Evolutionary conservation across 2,113 vertebrate species (phyloP).

Genomic region (Pitta sordida): DNA sequence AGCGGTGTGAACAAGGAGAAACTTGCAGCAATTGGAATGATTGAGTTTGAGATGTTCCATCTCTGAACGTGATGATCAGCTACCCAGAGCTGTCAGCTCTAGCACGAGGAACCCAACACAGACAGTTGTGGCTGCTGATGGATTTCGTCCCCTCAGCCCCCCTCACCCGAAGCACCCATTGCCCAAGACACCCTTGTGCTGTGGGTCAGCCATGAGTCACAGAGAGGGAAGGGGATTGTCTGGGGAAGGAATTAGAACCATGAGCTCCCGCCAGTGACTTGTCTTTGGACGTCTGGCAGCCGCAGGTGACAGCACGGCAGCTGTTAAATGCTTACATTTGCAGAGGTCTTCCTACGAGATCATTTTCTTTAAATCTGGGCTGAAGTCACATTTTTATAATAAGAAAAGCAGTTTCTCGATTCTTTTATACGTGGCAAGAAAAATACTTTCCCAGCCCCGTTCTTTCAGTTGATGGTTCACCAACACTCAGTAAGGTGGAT

Average conservation of each 20-base stretch:
- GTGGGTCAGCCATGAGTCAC: background rate
- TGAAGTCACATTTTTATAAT: background rate
- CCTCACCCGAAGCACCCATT: background rate
- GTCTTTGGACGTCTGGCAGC: background rate
- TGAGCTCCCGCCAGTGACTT: background rate
- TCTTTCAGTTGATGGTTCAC: background rate
- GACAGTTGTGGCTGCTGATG: rapidly evolving
- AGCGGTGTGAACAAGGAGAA: background rate
- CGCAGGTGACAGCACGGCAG: background rate
- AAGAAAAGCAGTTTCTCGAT: background rate
- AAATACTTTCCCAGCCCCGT: background rate
- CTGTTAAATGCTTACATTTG: background rate
- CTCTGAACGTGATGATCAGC: background rate
- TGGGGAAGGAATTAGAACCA: background rate
- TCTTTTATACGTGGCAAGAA: background rate
- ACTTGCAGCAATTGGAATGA: background rate
- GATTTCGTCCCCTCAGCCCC: rapidly evolving
- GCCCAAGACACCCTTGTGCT: background rate
- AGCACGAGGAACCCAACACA: rapidly evolving
- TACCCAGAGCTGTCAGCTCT: background rate
- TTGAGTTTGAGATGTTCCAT: background rate
- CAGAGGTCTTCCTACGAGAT: background rate
- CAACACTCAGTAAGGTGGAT: background rate
- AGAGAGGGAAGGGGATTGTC: background rate
- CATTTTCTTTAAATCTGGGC: background rate